These are phyloP conservation scores for Acanthosoma haemorrhoidale DNA, from an alignment of 2,888 invertebrate genomes.

Conservation along the genomic window DNA sequence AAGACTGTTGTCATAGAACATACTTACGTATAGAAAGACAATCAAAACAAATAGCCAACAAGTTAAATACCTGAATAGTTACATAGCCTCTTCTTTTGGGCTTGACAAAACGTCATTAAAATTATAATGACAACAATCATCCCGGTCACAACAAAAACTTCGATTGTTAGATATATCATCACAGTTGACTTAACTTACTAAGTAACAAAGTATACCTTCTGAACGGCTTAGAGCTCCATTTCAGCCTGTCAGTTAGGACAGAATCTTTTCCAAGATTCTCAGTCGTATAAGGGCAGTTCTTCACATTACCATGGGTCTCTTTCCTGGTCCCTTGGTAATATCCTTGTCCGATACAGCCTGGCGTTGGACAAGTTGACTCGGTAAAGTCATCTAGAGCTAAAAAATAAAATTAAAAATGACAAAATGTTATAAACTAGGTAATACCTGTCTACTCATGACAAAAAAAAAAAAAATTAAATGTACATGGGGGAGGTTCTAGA, in stretches of 20 bases:
- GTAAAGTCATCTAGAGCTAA: conserved; percentile 49
- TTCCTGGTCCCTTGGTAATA: conserved; percentile 73
- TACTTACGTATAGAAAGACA: too few relatives aligned
- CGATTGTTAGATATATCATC: too few relatives aligned
- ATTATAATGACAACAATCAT: too few relatives aligned
- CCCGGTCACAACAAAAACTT: too few relatives aligned
- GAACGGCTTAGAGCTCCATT: not conserved
- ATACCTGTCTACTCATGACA: too few relatives aligned
- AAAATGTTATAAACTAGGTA: not conserved
- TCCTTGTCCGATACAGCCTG: conserved; percentile 86
- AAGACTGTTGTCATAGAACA: too few relatives aligned
- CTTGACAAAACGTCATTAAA: too few relatives aligned
- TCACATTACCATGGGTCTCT: conserved; percentile 64
- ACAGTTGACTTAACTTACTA: not conserved
- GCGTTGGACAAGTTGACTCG: conserved; percentile 69
- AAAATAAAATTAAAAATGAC: conserved; percentile 14
- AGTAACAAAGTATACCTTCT: not conserved
- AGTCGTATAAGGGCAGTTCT: conserved; percentile 69
- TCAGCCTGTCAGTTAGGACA: conserved; percentile 51
- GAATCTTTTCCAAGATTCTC: conserved; percentile 52
- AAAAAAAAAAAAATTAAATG: not conserved
- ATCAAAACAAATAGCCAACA: too few relatives aligned
- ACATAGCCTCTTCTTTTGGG: too few relatives aligned
- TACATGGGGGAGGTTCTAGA: conserved; percentile 67
- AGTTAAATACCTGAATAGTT: too few relatives aligned